Percentiles rank a stretch among this genome's conserved stretches.
Evolutionary conservation across 2,113 vertebrate genomes (phyloP).

Genomic region (Thamnaconus septentrionalis): DNA sequence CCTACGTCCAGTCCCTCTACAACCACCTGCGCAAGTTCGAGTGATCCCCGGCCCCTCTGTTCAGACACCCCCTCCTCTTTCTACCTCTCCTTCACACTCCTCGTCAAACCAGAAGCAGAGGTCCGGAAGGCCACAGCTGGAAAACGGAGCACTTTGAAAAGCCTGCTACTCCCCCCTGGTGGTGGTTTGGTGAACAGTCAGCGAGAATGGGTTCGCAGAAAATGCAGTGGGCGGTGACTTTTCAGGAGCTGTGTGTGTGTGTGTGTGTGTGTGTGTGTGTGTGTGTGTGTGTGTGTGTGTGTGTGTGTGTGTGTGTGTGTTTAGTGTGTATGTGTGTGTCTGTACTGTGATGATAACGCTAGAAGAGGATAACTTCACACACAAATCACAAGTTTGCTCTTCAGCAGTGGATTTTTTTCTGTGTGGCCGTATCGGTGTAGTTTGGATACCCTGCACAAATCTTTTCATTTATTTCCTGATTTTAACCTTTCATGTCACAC

Average conservation of each 20-base stretch:
- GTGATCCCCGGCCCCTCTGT: constrained; percentile 59
- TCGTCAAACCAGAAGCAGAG: neutral
- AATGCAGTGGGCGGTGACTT: neutral
- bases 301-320: neutral
- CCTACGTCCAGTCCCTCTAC: constrained; percentile 97
- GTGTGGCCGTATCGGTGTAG: neutral
- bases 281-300: no score
- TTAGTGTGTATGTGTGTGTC: no score
- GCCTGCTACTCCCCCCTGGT: constrained; percentile 45
- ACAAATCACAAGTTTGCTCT: constrained; percentile 3
- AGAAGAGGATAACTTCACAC: constrained; percentile 18
- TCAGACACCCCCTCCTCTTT: neutral
- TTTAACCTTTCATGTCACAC: constrained; percentile 21
- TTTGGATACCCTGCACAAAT: neutral
- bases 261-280: neutral
- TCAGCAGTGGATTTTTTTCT: constrained; percentile 3
- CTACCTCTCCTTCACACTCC: neutral
- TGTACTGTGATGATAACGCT: neutral
- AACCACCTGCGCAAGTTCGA: constrained; percentile 94
- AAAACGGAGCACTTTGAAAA: constrained; percentile 9
- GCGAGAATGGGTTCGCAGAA: neutral
- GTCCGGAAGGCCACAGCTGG: neutral
- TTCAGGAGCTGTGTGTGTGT: neutral
- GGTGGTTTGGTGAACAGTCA: constrained; percentile 29
- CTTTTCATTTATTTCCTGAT: constrained; percentile 4